Base-by-base conservation (phyloP, 2,797 vertebrate species). In the Melanogrammus aeglefinus region DNA sequence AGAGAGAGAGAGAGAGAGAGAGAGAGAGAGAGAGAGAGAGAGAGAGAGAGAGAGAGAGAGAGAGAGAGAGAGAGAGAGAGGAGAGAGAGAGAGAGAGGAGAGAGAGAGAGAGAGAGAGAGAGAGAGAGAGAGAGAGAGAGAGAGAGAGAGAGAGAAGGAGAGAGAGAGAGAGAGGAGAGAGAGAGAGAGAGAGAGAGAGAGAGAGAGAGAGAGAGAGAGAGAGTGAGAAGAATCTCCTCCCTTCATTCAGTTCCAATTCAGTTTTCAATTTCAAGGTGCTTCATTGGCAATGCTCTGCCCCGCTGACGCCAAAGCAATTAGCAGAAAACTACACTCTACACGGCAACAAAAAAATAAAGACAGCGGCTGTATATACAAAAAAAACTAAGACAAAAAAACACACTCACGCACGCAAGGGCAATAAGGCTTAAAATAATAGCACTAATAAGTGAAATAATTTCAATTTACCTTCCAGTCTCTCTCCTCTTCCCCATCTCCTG, bases 221-320 rank as follows among this genome's bases (percentile, higher is more conserved):
- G 72, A 74, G 78, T 78, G 76, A 82, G 89, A 88, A 88, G 89
- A 91, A 92, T 93, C 89, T 88, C 88, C 89, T 89, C 85, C 90
- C 89, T 88, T 86, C 78, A 88, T 93, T 93, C 90, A 89, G 85
- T 91, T 91, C 88, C 91, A 93, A 92, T 93, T 93, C 92, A 92
- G 90, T 93, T 93, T 94, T 93, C 91, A 92, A 94, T 94, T 94
- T 94, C 93, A 94, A 94, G 93, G 92, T 94, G 91, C 90, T 92
- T 93, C 91, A 92, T 91, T 93, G 92, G 93, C 92, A 88, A 81
- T 77, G 87, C 83, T 83, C 82, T 88, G 85, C 87, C 81, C 81
- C 79, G 84, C 82, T 27, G 66, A 84, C 90, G 92, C 92, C 93
- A 94, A 92, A 85, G 87, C 88, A 93, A 93, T 94, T 93, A 93